These are phyloP conservation scores for Pandemis cinnamomeana DNA, from an alignment of 2,888 invertebrate genomes.

Conservation along the genomic window DNA sequence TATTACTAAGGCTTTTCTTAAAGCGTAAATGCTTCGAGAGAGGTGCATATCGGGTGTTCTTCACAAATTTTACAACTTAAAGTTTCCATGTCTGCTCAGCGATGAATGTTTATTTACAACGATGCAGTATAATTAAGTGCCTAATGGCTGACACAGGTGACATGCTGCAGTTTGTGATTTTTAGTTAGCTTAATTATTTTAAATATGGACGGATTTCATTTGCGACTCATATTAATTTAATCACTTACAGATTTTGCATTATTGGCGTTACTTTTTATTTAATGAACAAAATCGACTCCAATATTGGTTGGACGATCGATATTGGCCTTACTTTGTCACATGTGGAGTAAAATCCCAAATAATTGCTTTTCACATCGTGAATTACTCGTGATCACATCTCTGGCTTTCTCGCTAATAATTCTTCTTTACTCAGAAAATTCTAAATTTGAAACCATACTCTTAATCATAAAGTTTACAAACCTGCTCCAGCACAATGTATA, in stretches of 20 bases:
- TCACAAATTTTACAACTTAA: not conserved
- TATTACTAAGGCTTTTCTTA: not conserved
- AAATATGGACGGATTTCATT: not conserved
- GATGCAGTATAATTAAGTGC: not conserved
- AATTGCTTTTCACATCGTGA: not conserved
- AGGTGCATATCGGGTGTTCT: slow-evolving; percentile 3
- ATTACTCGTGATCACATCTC: not conserved
- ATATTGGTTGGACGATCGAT: too few relatives aligned
- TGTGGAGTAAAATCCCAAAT: too few relatives aligned
- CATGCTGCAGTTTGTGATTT: slow-evolving; percentile 6
- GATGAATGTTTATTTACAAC: not conserved
- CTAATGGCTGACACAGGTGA: slow-evolving; percentile 29
- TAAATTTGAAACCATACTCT: too few relatives aligned
- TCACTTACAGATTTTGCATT: too few relatives aligned
- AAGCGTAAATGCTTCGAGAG: not conserved
- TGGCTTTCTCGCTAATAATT: not conserved
- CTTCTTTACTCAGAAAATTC: not conserved
- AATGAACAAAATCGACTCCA: too few relatives aligned
- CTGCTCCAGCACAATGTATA: too few relatives aligned
- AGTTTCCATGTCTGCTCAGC: slow-evolving; percentile 10
- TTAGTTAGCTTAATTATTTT: not conserved
- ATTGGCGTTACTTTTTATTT: too few relatives aligned
- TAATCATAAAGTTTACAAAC: too few relatives aligned
- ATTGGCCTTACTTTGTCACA: too few relatives aligned
- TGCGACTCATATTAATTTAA: not conserved